Evolutionary conservation across 2,113 vertebrate species (phyloP), one percentile per base, ranked within the genome.

Genomic region (Zootoca vivipara): DNA sequence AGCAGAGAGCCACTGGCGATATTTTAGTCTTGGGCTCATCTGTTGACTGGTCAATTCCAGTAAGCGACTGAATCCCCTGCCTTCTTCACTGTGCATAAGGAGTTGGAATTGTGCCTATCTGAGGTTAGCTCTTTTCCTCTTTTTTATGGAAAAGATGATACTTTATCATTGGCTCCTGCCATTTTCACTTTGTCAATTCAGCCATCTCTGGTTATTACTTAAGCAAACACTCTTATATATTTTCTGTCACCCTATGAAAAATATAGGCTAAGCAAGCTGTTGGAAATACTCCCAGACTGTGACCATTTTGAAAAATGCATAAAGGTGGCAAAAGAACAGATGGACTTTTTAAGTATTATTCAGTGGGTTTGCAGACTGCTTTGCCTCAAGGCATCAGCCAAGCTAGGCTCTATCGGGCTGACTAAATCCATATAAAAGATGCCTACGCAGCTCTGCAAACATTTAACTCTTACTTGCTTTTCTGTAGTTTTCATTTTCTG

Each of bases 341-440:
- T 62, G 35, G 46, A 62, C 30, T 87, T 86, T 70, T 87, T 82
- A 91, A 89, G 73, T 35, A 40, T 18, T 81, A 42, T 46, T 79
- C 74, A 69, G 42, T 33, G 73, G 65, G 5, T 67, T 64, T 78
- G 40, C 86, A 75, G 78, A 91, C 90, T 42, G 33, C 18, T 87
- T 82, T 81, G 83, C 89, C 89, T 87, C 86, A 93, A 64, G 38
- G 80, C 87, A 87, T 87, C 87, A 86, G 7, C 74, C 73, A 70
- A 87, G 10, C 56, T 77, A 62, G 2, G 0, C 56, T 94, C 70
- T 82, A n/a, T 86, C 86, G 90, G 84, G 80, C n/a, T 90, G 87
- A 93, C 91, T 86, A 88, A 87, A 94, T 84, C 87, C 85, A 92
- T 38, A 91, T 89, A 84, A 87, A 93, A 93, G 89, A 92, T 89